Evolutionary conservation across 2,113 vertebrate species (phyloP).

Genomic region (Cyprinus carpio): DNA sequence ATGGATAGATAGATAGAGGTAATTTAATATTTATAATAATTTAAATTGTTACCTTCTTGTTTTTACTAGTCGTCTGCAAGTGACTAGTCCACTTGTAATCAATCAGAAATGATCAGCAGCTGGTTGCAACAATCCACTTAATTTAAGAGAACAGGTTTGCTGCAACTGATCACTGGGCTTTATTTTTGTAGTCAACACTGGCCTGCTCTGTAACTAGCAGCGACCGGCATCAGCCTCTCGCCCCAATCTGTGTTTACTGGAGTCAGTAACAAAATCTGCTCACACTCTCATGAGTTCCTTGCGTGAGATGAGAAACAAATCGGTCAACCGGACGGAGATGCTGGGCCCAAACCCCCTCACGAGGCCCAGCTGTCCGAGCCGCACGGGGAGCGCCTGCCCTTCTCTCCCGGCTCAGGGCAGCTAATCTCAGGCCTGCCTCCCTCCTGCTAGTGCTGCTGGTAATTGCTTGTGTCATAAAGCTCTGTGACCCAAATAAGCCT

Average conservation of each 20-base stretch:
- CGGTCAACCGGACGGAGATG: conserved; percentile 56
- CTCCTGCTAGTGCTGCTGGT: conserved; percentile 72
- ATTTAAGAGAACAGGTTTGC: background rate
- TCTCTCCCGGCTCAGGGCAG: conserved; percentile 55
- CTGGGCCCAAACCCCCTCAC: conserved; percentile 56
- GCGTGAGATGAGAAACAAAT: conserved; percentile 19
- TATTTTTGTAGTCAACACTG: background rate
- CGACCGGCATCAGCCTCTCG: background rate
- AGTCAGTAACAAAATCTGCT: background rate
- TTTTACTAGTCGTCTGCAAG: too few species aligned
- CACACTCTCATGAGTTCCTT: background rate
- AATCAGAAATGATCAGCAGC: background rate
- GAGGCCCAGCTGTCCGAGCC: conserved; percentile 63
- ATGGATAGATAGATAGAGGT: background rate
- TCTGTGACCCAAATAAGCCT: conserved; percentile 78
- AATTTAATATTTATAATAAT: too few species aligned
- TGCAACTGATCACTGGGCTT: background rate
- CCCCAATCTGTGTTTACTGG: background rate
- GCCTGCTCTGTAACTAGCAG: background rate
- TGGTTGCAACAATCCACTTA: background rate
- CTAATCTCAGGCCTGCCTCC: conserved; percentile 75
- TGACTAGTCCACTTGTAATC: too few species aligned
- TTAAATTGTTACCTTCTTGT: too few species aligned
- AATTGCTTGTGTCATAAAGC: conserved; percentile 83
- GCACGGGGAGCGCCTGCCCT: conserved; percentile 25